phyloP scores from a whole-genome alignment of 2,113 vertebrate species.

The Cyphomyrus plagiostoma region DNA sequence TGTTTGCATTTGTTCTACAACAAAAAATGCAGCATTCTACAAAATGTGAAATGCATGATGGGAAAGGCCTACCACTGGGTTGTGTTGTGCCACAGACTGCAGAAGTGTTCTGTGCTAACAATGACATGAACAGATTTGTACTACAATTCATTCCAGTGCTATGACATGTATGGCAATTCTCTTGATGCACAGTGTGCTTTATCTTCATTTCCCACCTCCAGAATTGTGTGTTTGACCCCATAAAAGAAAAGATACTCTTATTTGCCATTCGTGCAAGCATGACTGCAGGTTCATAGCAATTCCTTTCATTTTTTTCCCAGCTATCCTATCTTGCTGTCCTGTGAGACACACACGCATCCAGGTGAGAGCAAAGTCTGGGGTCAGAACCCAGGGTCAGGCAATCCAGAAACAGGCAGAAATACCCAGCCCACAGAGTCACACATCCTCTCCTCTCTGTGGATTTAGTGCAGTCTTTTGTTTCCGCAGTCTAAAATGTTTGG shows the following conservation, averaged over 20 bases:
- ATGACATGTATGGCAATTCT: not conserved
- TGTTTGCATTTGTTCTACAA: not conserved
- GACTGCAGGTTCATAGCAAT: not conserved
- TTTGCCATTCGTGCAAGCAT: not conserved
- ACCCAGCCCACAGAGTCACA: not conserved
- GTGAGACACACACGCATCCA: not conserved
- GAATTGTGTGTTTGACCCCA: not conserved
- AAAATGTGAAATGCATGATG: not conserved
- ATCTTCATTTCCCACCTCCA: not conserved
- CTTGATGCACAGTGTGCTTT: not conserved
- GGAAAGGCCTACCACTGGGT: not conserved
- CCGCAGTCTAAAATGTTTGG: not conserved
- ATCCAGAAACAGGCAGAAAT: not conserved
- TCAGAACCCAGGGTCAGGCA: not conserved
- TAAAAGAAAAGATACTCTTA: not conserved
- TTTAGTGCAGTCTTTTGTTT: not conserved
- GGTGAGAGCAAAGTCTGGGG: not conserved
- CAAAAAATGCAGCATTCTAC: not conserved
- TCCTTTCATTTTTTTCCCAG: not conserved
- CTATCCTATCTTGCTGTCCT: not conserved
- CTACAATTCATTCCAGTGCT: not conserved
- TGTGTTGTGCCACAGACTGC: not conserved
- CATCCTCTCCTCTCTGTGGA: not conserved
- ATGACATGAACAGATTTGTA: not conserved
- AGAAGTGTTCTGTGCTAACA: not conserved